These are phyloP conservation scores for Paradoxurus hermaphroditus DNA, from an alignment of 2,113 vertebrate genomes.

Conservation along the genomic window DNA sequence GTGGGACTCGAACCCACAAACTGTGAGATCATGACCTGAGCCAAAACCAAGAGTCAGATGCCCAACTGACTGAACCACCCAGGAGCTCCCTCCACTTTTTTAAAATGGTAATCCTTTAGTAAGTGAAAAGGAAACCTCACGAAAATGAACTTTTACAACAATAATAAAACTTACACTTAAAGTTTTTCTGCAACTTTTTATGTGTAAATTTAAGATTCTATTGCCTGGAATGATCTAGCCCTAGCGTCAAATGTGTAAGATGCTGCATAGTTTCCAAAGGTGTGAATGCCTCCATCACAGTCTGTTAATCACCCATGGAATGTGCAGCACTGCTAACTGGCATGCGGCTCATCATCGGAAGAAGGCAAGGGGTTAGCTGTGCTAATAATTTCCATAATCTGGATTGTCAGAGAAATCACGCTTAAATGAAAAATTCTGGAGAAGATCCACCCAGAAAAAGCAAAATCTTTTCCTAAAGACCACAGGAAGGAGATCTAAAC, in stretches of 20 bases:
- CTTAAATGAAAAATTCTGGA: constrained; percentile 24
- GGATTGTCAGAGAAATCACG: constrained; percentile 28
- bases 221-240: neutral
- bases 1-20: too few species aligned
- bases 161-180: neutral
- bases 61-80: too few species aligned
- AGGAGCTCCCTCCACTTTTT: neutral
- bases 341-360: neutral
- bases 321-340: neutral
- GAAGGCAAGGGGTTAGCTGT: neutral
- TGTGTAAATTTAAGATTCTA: neutral
- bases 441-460: neutral
- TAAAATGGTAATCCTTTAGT: neutral
- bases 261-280: neutral
- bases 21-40: too few species aligned
- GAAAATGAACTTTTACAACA: neutral
- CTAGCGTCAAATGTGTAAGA: neutral
- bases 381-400: constrained; percentile 37
- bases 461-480: neutral
- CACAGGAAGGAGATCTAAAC: neutral
- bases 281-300: neutral
- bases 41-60: too few species aligned
- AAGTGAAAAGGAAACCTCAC: neutral
- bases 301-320: neutral
- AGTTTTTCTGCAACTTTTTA: neutral